Base-by-base conservation (phyloP, 2,888 invertebrate genomes). In the Drosophila austrosaltans region DNA sequence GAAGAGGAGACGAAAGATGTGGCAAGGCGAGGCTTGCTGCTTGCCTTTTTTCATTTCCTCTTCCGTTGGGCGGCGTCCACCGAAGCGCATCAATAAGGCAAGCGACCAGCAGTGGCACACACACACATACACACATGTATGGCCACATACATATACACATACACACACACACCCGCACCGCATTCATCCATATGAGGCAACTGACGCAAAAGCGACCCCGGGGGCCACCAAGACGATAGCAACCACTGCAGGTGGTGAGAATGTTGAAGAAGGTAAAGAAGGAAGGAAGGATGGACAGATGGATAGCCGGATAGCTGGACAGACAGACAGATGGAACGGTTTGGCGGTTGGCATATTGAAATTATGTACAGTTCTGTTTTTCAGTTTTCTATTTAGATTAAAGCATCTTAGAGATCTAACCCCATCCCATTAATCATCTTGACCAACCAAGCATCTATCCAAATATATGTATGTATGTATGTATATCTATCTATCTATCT, bases 21-120 rank as follows among this genome's bases (percentile, higher is more conserved):
- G 60, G 63, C 60, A 62, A 69, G 74, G 81, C 80, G 72, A 79
- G 73, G 78, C 71, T 69, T 67, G 20, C 32, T 64, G 64, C 58
- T 82, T 79, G 83, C 80, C 83, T 86, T 87, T 88, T 84, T 84
- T 81, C 83, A 83, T 83, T 84, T 84, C 88, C 89, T 88, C 65
- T 84, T 86, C 89, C 87, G 88, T 83, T 84, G 79, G 80, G 77
- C 77, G 78, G 72, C 84, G 88, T 70, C 89, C 88, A 88, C 58
- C 88, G 81, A 88, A 88, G 83, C 88, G 89, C 84, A 84, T 83
- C 77, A 81, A 79, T 77, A 79, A 77, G 80, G 69, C 68, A 59
- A 58, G 53, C 40, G 40, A 36, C 59, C 32, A 25, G 36, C 63
- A 56, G 25, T 39, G 59, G 54, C 56, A 22, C 54, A 32, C 48